phyloP scores from a whole-genome alignment of 1,140 invertebrate species.

The Drusus annulatus region DNA sequence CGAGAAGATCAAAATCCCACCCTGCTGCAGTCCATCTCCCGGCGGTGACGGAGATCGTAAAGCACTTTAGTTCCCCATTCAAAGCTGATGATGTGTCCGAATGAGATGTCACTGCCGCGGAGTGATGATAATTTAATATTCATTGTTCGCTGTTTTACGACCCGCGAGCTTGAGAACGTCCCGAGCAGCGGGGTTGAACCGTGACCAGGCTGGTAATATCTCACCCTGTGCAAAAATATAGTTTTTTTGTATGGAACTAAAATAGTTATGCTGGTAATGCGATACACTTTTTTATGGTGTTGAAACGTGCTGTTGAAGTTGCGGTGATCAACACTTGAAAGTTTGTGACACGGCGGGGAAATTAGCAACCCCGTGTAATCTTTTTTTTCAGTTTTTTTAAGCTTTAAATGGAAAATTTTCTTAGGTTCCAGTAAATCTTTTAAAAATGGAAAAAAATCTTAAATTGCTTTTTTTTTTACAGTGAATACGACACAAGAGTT shows the following conservation, averaged over 20 bases:
- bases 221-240: neutral
- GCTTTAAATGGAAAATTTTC: too few species aligned
- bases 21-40: neutral
- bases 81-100: conserved; percentile 39
- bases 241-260: neutral
- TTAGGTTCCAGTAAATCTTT: too few species aligned
- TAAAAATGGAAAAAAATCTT: too few species aligned
- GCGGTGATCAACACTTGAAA: too few species aligned
- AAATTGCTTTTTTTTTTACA: too few species aligned
- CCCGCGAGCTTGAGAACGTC: conserved; percentile 2
- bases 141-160: conserved; percentile 52
- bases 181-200: neutral
- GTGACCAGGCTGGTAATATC: neutral
- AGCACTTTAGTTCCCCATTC: conserved; percentile 41
- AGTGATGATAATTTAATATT: conserved; percentile 52
- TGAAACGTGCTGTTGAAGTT: too few species aligned
- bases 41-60: conserved; percentile 8
- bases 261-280: neutral
- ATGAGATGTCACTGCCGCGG: conserved; percentile 49
- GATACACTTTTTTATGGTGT: neutral
- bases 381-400: too few species aligned
- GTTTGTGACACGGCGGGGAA: too few species aligned
- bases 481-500: too few species aligned
- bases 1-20: too few species aligned
- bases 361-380: too few species aligned